A percentile compares a stretch with the other conserved stretches of the same genome.
These are phyloP conservation scores for Furcifer pardalis DNA, from an alignment of 2,797 vertebrate species.

Conservation along the genomic window DNA sequence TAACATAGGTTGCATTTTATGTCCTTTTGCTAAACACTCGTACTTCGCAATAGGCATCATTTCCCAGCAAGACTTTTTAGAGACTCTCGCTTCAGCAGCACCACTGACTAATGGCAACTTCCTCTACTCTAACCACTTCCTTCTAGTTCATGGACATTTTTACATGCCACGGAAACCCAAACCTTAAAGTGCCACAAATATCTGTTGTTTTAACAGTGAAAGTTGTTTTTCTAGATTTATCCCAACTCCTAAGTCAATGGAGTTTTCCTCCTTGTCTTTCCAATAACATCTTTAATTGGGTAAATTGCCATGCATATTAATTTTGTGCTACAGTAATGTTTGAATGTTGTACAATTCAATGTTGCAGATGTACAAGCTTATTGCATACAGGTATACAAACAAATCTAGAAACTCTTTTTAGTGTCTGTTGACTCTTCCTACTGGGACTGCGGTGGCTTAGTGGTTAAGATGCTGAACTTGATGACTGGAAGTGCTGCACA, in stretches of 20 bases:
- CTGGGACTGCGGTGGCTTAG: no score
- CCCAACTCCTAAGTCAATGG: not conserved
- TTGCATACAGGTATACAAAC: not conserved
- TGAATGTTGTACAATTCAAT: no score
- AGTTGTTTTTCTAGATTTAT: not conserved
- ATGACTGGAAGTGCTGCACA: no score
- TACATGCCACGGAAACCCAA: not conserved
- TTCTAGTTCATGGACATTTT: not conserved
- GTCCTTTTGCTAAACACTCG: not conserved
- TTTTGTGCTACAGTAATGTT: no score
- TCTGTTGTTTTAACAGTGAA: not conserved
- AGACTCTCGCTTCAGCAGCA: not conserved
- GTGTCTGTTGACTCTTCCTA: no score
- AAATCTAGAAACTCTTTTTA: not conserved
- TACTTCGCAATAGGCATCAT: not conserved
- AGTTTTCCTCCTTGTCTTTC: not conserved
- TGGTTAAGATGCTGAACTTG: no score
- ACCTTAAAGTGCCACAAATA: not conserved
- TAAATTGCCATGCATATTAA: no score
- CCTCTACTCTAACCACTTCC: not conserved
- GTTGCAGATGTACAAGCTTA: not conserved
- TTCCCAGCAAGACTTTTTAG: not conserved
- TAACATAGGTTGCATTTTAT: not conserved
- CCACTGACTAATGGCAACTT: not conserved
- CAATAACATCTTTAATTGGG: no score